phyloP scores from a whole-genome alignment of 2,888 invertebrate genomes.

The Endomychus coccineus region DNA sequence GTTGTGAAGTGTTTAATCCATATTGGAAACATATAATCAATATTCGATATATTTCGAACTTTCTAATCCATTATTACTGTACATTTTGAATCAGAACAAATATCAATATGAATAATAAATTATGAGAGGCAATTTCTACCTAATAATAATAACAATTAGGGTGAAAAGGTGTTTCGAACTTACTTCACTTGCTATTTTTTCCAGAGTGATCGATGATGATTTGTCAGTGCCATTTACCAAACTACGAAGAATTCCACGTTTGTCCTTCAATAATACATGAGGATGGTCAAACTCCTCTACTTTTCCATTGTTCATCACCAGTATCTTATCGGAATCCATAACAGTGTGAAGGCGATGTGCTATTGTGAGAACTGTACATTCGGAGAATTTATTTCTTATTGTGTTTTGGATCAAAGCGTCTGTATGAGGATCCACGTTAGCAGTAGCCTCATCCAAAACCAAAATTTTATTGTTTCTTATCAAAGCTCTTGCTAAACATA shows the following conservation, averaged over 20 bases:
- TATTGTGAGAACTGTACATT: slow-evolving; percentile 78
- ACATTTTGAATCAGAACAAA: too few species aligned
- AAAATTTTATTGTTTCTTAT: slow-evolving; percentile 43
- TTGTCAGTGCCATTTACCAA: slow-evolving; percentile 47
- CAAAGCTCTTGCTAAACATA: slow-evolving; percentile 62
- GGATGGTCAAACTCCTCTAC: slow-evolving; percentile 72
- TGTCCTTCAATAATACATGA: slow-evolving; percentile 52
- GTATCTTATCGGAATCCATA: slow-evolving; percentile 77
- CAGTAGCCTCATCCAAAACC: slow-evolving; percentile 66
- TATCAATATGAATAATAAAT: too few species aligned
- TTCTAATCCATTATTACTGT: too few species aligned
- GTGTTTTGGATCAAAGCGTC: slow-evolving; percentile 72
- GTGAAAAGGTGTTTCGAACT: too few species aligned
- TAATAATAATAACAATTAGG: too few species aligned
- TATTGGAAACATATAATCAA: too few species aligned
- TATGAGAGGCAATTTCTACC: too few species aligned
- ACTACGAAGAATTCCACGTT: slow-evolving; percentile 52
- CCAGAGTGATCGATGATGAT: slow-evolving; percentile 15
- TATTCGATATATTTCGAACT: too few species aligned
- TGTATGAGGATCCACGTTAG: slow-evolving; percentile 75
- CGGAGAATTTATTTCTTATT: slow-evolving; percentile 65
- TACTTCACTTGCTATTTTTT: slow-evolving; percentile 18
- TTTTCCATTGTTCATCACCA: slow-evolving; percentile 76
- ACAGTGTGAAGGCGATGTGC: slow-evolving; percentile 82
- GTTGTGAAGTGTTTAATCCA: too few species aligned